Evolutionary conservation across 2,888 invertebrate genomes (phyloP).

Genomic region (Timema podura): DNA sequence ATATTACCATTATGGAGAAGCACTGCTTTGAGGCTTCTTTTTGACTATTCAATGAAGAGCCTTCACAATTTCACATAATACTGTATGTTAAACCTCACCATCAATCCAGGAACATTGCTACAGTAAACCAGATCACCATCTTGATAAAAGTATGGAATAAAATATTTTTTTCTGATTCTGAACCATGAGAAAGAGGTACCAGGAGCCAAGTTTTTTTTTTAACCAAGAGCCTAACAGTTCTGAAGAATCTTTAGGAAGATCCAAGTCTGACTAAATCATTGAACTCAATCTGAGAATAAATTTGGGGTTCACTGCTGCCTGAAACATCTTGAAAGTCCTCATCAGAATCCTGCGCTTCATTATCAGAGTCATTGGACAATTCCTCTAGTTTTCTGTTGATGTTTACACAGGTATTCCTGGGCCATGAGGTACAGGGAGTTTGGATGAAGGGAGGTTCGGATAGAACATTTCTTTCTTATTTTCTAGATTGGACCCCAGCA

Average conservation of each 20-base stretch:
- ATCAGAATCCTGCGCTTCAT: no score
- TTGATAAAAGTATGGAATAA: background rate
- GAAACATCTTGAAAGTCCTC: no score
- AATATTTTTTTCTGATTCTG: background rate
- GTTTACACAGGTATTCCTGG: no score
- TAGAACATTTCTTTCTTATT: no score
- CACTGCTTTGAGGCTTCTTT: conserved; percentile 5
- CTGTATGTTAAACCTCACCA: background rate
- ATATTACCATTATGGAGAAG: background rate
- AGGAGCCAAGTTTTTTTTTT: background rate
- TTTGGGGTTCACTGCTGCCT: no score
- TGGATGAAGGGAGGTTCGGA: no score
- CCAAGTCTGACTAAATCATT: conserved; percentile 4
- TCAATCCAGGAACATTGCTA: conserved; percentile 12
- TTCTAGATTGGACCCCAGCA: no score
- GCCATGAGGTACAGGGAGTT: no score
- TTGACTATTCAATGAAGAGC: background rate
- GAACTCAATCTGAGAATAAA: background rate
- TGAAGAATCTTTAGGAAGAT: background rate
- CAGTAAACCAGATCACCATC: background rate
- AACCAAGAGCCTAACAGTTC: conserved; percentile 7
- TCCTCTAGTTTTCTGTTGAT: no score
- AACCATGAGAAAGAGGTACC: background rate
- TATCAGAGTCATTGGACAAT: no score
- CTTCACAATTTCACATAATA: background rate